Evolutionary conservation across 2,797 vertebrate genomes (phyloP).

Genomic region (Enteromius anoplus): DNA sequence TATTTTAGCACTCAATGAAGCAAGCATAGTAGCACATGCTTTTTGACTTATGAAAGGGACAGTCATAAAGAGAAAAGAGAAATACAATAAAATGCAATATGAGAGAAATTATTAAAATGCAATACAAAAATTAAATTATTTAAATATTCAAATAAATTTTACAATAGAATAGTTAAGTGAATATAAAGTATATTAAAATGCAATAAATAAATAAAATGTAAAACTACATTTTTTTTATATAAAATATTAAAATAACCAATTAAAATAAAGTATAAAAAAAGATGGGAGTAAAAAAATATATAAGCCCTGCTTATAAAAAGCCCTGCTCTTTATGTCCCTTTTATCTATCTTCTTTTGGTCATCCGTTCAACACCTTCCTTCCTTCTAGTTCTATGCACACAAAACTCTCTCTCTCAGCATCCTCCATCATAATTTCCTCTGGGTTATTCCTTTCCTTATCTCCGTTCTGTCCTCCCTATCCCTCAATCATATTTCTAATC

Average conservation of each 20-base stretch:
- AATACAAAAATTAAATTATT: not conserved
- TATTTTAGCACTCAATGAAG: not conserved
- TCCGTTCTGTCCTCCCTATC: not conserved
- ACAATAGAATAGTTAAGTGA: too few species aligned
- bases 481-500: conserved; percentile 14
- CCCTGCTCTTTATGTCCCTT: conserved; percentile 30
- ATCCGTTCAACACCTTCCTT: conserved; percentile 17
- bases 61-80: not conserved
- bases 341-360: conserved; percentile 28
- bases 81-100: too few species aligned
- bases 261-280: not conserved
- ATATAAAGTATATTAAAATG: too few species aligned
- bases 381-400: conserved; percentile 30
- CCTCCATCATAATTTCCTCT: not conserved
- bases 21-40: not conserved
- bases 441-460: not conserved
- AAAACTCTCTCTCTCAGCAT: conserved; percentile 32
- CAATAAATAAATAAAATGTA: too few species aligned
- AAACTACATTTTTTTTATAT: too few species aligned
- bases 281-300: not conserved
- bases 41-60: not conserved
- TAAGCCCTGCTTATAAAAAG: not conserved
- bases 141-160: not conserved
- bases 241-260: too few species aligned
- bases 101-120: not conserved